These are phyloP conservation scores for Centruroides vittatus DNA, from an alignment of 1,140 invertebrate genomes.

Conservation along the genomic window DNA sequence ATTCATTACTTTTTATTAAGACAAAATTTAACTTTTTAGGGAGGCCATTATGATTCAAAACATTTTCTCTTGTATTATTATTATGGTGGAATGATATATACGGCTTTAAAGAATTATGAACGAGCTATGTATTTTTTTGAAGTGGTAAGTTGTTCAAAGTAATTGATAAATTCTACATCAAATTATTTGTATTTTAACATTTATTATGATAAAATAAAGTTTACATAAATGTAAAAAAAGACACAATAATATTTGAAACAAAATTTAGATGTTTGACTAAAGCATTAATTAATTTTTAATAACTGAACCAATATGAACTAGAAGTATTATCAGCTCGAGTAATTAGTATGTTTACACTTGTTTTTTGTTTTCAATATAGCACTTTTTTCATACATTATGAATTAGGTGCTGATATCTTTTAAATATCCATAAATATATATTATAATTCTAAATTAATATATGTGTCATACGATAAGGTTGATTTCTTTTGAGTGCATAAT, in stretches of 20 bases:
- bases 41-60: conserved; percentile 72
- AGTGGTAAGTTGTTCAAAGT: conserved; percentile 34
- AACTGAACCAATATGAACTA: too few relatives aligned
- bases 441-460: too few relatives aligned
- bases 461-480: too few relatives aligned
- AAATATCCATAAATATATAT: too few relatives aligned
- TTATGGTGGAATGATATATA: conserved; percentile 94
- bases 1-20: not conserved
- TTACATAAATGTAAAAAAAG: not conserved
- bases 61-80: conserved; percentile 91
- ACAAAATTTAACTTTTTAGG: conserved; percentile 29
- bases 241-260: not conserved
- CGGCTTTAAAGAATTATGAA: conserved; percentile 80
- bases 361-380: too few relatives aligned
- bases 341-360: too few relatives aligned
- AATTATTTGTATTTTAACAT: not conserved
- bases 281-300: too few relatives aligned
- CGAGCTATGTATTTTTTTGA: conserved; percentile 89
- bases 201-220: not conserved
- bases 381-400: too few relatives aligned
- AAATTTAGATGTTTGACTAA: too few relatives aligned
- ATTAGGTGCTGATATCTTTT: too few relatives aligned
- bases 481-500: too few relatives aligned
- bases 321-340: too few relatives aligned
- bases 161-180: not conserved